Base-by-base conservation (phyloP, 2,888 invertebrate species). In the Oeneis ivallda region DNA sequence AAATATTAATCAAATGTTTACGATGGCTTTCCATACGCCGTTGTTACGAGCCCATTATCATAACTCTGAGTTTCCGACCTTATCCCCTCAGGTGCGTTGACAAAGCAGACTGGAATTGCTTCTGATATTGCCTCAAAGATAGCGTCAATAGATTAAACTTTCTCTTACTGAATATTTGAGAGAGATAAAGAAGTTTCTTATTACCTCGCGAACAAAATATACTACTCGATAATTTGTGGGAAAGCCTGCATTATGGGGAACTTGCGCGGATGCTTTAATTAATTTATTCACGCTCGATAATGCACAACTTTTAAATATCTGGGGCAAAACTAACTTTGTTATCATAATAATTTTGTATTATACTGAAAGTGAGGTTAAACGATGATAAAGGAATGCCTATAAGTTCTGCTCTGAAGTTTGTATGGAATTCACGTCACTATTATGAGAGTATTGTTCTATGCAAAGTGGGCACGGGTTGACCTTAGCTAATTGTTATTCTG, bases 11-110 rank as follows among this genome's bases (percentile, higher is more conserved):
- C 41, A 52, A 50, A 52, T 61, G 37, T 53, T 59, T 52, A 52
- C 37, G 41, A 58, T 52, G 11, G 47, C 45, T 63, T 57, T 54
- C 34, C 37, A 54, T 58, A 39, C 49, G 37, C 26, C 47, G 32
- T 45, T 19, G 41, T 64, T 53, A 58, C 19, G 19, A 45, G 43
- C 10, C 52, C 64, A 59, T 64, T 64, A 59, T 58, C 41, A 59
- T 64, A 59, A 64, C 53, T 64, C 53, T 34, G 43, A 17, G 41
- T 49, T 58, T 39, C 47, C 47, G 34, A 15, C 41, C 43, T 45
- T 63, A 56, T 64, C 58, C 59, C 39, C 64, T 19, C 64, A 64
- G 64, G 64, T 64, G 45, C 45, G 64, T 37, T 59, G 58, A 50
- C 59, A 59, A 59, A 61, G 41, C 52, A 45, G 19, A 64, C 52